phyloP scores from a whole-genome alignment of 2,888 invertebrate genomes.

The Epinotia brunnichana region DNA sequence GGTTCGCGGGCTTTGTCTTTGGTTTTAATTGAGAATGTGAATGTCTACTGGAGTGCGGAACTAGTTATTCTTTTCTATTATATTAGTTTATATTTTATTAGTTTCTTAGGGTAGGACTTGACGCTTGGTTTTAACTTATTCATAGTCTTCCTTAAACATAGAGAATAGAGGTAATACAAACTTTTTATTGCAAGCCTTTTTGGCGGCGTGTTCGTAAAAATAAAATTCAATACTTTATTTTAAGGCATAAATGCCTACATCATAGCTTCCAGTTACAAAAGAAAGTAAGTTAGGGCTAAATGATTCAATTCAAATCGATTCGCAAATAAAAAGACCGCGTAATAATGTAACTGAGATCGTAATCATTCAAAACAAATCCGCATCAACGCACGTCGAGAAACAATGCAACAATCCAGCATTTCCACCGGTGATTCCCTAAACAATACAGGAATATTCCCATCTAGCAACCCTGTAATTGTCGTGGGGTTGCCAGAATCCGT shows the following conservation, averaged over 20 bases:
- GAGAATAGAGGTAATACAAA: neutral
- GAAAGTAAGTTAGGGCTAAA: constrained; percentile 1
- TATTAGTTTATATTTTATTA: no score
- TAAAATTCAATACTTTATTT: no score
- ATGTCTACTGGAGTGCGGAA: neutral
- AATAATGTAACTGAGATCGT: constrained; percentile 24
- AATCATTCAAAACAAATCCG: constrained; percentile 30
- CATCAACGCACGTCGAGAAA: constrained; percentile 33
- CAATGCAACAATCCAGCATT: constrained; percentile 27
- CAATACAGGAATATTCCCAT: constrained; percentile 37
- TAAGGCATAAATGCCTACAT: no score
- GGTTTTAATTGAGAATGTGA: neutral
- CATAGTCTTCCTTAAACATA: no score
- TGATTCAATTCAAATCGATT: neutral
- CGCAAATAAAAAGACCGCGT: constrained; percentile 3
- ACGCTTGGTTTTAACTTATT: neutral
- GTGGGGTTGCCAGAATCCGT: constrained; percentile 41
- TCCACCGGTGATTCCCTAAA: constrained; percentile 39
- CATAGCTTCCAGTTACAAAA: neutral
- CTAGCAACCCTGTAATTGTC: constrained; percentile 39
- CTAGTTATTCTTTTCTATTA: no score
- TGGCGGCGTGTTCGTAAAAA: neutral
- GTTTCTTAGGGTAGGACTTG: no score
- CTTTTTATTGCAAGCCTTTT: neutral
- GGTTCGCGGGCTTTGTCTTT: neutral